Conservation (phyloP, 2,113 vertebrate genomes). For the Hyla sarda region DNA sequence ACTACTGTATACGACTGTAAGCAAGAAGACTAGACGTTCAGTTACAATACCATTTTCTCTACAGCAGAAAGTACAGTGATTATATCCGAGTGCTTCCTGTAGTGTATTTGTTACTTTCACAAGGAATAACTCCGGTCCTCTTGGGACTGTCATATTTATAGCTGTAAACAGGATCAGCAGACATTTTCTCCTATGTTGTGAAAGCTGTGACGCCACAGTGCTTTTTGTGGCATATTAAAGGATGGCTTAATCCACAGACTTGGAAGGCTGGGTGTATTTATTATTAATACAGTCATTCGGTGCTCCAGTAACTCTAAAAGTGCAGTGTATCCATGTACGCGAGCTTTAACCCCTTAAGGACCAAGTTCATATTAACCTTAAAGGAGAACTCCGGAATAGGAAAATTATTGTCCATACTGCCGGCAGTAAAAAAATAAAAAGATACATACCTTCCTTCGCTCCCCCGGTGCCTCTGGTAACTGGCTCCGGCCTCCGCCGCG, state of each 20-base stretch:
- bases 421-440: too few relatives aligned
- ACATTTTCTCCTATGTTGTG: neutral
- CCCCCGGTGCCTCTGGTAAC: too few relatives aligned
- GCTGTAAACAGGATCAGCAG: neutral
- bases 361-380: too few relatives aligned
- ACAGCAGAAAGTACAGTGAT: neutral
- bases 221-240: neutral
- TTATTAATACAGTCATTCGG: conserved; percentile 23
- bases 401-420: too few relatives aligned
- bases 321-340: neutral
- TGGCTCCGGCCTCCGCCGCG: too few relatives aligned
- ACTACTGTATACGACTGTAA: neutral
- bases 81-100: neutral
- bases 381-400: too few relatives aligned
- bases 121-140: neutral
- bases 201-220: conserved; percentile 4
- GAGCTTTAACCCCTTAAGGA: neutral
- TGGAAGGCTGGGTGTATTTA: neutral
- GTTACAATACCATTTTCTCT: neutral
- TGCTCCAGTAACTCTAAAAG: conserved; percentile 6
- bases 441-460: too few relatives aligned
- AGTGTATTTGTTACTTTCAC: neutral
- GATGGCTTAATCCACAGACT: conserved; percentile 11
- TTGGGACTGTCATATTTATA: neutral
- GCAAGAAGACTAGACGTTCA: neutral